These are phyloP conservation scores for Dryadula phaetusa DNA, from an alignment of 2,888 invertebrate species.

Conservation along the genomic window DNA sequence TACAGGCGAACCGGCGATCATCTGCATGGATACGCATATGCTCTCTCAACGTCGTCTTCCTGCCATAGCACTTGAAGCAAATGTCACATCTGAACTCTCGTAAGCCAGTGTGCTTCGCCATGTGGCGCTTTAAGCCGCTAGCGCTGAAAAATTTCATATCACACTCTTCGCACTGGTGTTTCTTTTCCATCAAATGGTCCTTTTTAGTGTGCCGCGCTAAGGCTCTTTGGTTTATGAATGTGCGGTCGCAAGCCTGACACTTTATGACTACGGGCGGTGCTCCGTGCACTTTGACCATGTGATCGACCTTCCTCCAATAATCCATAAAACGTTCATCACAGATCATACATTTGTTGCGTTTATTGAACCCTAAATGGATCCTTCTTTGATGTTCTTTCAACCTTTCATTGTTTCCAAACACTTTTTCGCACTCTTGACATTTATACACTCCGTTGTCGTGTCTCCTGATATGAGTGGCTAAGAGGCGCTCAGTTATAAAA, in stretches of 20 bases:
- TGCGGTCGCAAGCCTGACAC: slow-evolving; percentile 64
- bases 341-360: slow-evolving; percentile 58
- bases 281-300: slow-evolving; percentile 63
- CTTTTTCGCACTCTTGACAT: slow-evolving; percentile 61
- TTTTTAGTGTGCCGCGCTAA: slow-evolving; percentile 61
- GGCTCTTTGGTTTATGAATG: slow-evolving; percentile 58
- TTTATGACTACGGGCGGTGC: slow-evolving; percentile 55
- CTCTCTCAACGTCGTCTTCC: slow-evolving; percentile 58
- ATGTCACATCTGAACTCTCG: slow-evolving; percentile 62
- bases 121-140: slow-evolving; percentile 57
- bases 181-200: slow-evolving; percentile 69
- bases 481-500: slow-evolving; percentile 56
- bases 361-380: slow-evolving; percentile 49
- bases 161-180: slow-evolving; percentile 72
- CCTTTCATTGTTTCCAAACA: slow-evolving; percentile 52
- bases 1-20: slow-evolving; percentile 57
- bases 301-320: slow-evolving; percentile 62
- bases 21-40: slow-evolving; percentile 63
- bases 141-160: slow-evolving; percentile 64
- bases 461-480: slow-evolving; percentile 53
- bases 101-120: slow-evolving; percentile 62
- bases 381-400: slow-evolving; percentile 50
- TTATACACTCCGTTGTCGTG: slow-evolving; percentile 60
- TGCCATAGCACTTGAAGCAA: slow-evolving; percentile 61
- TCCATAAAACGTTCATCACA: slow-evolving; percentile 60